A percentile compares a stretch with the other conserved stretches of the same genome.
Evolutionary conservation across 2,113 vertebrate species (phyloP).

Genomic region (Atlantisia rogersi): DNA sequence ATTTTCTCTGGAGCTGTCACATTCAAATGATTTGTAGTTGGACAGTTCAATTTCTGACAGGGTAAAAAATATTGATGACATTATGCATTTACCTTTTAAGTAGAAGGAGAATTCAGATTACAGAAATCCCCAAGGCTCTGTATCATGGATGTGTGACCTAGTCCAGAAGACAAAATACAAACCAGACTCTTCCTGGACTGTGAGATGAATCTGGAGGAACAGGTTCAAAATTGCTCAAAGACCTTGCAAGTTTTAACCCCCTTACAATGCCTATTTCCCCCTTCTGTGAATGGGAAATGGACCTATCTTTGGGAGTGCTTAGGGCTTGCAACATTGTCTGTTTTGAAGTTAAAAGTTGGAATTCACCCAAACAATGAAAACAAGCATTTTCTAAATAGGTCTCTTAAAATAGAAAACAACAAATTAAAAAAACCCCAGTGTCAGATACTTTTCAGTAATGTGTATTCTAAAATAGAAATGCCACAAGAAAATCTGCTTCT

Average conservation of each 20-base stretch:
- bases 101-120: not conserved
- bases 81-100: not conserved
- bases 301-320: constrained; percentile 6
- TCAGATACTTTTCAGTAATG: not conserved
- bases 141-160: not conserved
- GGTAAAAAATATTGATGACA: not conserved
- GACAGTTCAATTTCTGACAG: not conserved
- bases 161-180: not conserved
- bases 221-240: not conserved
- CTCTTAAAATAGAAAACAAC: not conserved
- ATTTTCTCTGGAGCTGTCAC: not conserved
- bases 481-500: not conserved
- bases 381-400: not conserved
- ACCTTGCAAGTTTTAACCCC: not conserved
- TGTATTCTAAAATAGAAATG: not conserved
- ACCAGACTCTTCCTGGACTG: not conserved
- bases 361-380: not conserved
- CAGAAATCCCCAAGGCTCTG: not conserved
- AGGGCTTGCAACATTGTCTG: not conserved
- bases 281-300: not conserved
- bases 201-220: not conserved
- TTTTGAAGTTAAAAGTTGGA: constrained; percentile 13
- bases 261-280: not conserved
- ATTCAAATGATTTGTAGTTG: not conserved
- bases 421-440: not conserved